Evolutionary conservation across 1,140 invertebrate species (phyloP).

Genomic region (Ctenoplectra terminalis): DNA sequence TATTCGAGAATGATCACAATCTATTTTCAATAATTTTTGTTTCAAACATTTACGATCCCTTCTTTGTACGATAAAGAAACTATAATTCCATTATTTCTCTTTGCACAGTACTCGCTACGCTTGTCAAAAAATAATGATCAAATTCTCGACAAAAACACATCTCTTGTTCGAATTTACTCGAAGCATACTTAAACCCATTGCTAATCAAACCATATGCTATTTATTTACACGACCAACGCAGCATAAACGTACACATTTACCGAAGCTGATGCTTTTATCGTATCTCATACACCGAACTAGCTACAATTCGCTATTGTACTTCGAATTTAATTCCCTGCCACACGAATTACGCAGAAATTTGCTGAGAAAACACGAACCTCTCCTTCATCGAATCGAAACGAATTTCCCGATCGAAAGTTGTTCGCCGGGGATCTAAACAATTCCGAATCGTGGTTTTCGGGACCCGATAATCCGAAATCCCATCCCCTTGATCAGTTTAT

Average conservation of each 20-base stretch:
- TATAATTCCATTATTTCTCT: no score
- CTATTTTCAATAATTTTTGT: no score
- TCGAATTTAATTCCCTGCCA: no score
- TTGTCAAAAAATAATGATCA: no score
- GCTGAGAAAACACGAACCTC: neutral
- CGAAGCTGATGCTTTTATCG: neutral
- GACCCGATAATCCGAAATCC: conserved; percentile 22
- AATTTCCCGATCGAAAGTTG: neutral
- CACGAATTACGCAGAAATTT: neutral
- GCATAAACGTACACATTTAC: neutral
- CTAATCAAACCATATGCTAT: neutral
- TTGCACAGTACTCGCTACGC: no score
- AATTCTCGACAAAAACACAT: neutral
- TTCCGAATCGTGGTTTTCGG: neutral
- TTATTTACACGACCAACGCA: neutral
- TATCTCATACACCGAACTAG: neutral
- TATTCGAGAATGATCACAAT: neutral
- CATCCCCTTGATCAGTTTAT: neutral
- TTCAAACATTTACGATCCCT: no score
- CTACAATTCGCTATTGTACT: no score
- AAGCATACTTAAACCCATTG: neutral
- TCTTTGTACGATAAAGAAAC: no score
- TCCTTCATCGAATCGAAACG: neutral
- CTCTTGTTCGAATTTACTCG: neutral
- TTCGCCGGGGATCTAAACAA: neutral